Evolutionary conservation across 1,140 invertebrate genomes (phyloP), one percentile per base, ranked within the genome.

Genomic region (Rhagoletis pomonella): DNA sequence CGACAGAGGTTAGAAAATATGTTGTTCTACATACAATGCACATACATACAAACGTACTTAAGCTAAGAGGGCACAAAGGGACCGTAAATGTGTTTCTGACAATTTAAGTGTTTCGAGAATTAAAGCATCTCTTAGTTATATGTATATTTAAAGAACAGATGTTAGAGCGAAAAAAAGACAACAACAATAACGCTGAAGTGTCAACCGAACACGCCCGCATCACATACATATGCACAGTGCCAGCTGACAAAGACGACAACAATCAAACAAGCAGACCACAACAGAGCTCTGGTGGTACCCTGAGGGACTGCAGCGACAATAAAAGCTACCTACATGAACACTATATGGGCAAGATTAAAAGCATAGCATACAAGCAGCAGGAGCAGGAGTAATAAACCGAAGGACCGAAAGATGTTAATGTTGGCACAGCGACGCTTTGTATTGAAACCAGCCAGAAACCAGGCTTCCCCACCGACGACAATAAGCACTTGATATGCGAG

Each of bases 61-160:
- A 55, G 50, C 5, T 7, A 55, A 10, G 67, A 17, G 67, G 44
- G 47, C 73, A 29, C 73, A 10, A 5, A 19, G 73, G 44, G 47
- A 55, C 6, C 73, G n/a, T 81, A 58, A 81, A 81, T 55, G 47
- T 81, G 44, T 81, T 81, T 50, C 73, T 81, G 73, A 81, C 73
- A 81, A 81, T 29, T 81, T 81, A 81, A 55, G 47, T 47, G 73
- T 81, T 81, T 55, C 29, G 47, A 19, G 44, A 81, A 55, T 81
- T 81, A 50, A 81, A 50, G 17, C 17, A 81, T 58, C 5, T 55
- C 55, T 81, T 81, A 81, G 29, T 29, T 81, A 17, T 81, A 19
- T 55, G 1, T 10, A 55, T 7, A 10, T 5, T 55, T 7, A 55
- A 29, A 58, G 17, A 19, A 81, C 44, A 67, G 42, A 10, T 67